Evolutionary conservation across 1,140 invertebrate species (phyloP).

Genomic region (Bactericera cockerelli): DNA sequence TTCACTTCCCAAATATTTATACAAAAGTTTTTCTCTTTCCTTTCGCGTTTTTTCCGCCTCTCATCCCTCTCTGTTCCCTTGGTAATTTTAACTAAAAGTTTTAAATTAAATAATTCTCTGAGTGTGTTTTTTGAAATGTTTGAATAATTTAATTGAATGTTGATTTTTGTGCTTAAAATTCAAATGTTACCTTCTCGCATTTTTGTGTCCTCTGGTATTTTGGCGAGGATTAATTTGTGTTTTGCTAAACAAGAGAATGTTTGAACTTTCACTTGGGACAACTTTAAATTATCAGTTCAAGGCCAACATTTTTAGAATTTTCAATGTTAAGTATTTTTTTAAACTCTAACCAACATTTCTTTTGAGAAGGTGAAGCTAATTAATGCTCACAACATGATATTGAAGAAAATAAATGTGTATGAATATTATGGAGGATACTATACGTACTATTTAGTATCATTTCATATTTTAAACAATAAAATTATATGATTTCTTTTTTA

Average conservation of each 20-base stretch:
- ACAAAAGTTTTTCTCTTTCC: not conserved
- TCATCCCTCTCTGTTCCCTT: not conserved
- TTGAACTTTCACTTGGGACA: not conserved
- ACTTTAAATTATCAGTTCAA: not conserved
- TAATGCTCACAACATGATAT: too few relatives aligned
- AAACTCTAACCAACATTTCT: too few relatives aligned
- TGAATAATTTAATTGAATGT: conserved; percentile 5
- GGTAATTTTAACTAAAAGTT: conserved; percentile 4
- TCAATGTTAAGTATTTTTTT: too few relatives aligned
- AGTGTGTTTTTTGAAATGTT: conserved; percentile 1
- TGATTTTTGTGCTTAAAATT: conserved; percentile 8
- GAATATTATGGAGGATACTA: too few relatives aligned
- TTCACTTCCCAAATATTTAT: conserved; percentile 5
- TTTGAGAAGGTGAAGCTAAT: too few relatives aligned
- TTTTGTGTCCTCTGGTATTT: not conserved
- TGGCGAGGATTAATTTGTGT: not conserved
- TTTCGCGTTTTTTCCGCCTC: too few relatives aligned
- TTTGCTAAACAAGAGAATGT: not conserved
- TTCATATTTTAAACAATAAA: too few relatives aligned
- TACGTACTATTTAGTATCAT: too few relatives aligned
- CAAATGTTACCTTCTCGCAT: not conserved
- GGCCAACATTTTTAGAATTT: too few relatives aligned
- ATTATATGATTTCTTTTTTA: too few relatives aligned
- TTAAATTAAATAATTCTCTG: conserved; percentile 5
- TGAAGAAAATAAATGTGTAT: too few relatives aligned